Base-by-base conservation (phyloP, 2,888 invertebrate genomes). In the Apamea epomidion region DNA sequence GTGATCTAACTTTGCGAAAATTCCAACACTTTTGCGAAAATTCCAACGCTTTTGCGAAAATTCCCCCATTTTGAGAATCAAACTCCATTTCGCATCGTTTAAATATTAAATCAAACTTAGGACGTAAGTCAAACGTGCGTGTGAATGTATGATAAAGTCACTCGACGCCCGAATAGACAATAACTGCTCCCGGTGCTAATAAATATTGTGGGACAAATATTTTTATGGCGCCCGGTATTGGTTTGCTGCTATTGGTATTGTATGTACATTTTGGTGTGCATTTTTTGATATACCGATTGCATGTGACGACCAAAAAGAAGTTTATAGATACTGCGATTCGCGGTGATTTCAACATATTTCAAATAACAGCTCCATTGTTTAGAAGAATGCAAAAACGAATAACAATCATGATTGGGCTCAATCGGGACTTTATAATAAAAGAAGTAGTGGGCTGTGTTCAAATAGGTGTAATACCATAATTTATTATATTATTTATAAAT, bases 71-170 rank as follows among this genome's bases (percentile, higher is more conserved):
- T 67, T 71, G 62, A 29, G 72, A 81, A 87, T 78, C 72, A 81
- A 85, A 85, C 78, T 81, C 77, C 74, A 77, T 83, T 89, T 87
- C 72, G 72, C 67, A 64, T 82, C 87, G 81, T 76, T 85, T 85
- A 81, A 87, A 89, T 89, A 89, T 89, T 85, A 89, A 89, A 87
- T 89, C 86, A 87, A 87, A 86, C 81, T 87, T 81, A 85, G 75
- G 78, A 58, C 58, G 71, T 65, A 80, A 85, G 80, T 87, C 83
- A 86, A 78, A 85, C 75, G 81, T 78, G 85, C 83, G 81, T 88
- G 89, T 68, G 75, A 77, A 67, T 62, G 77, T 58, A 45, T 73
- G 86, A 88, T 89, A 87, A 87, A 87, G 80, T 81, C 80, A 70
- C 48, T 64, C 51, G 73, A 42, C 37, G 76, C 64, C 18, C n/a